phyloP scores from a whole-genome alignment of 2,797 vertebrate genomes.

The Phataginus tricuspis region DNA sequence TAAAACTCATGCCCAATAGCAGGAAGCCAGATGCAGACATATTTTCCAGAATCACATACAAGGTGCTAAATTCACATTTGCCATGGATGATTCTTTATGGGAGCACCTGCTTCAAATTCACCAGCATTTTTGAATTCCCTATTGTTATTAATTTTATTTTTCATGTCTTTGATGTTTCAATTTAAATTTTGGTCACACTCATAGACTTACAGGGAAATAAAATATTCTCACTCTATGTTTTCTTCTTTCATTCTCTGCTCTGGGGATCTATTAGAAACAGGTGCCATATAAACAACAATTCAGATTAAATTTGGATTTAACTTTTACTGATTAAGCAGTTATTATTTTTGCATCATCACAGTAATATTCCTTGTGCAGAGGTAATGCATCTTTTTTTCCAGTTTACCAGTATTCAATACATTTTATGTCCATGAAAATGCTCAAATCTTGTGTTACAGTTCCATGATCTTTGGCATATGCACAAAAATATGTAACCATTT shows the following conservation, averaged over 20 bases:
- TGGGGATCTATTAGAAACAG: conserved; percentile 48
- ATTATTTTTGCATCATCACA: not conserved
- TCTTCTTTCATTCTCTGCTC: conserved; percentile 27
- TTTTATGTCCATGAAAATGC: not conserved
- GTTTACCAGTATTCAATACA: not conserved
- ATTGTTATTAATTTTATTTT: conserved; percentile 50
- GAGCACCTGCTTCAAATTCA: conserved; percentile 16
- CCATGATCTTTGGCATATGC: not conserved
- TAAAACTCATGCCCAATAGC: not conserved
- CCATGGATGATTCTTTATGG: not conserved
- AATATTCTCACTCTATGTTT: not conserved
- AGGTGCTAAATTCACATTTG: conserved; percentile 6
- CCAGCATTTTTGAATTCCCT: conserved; percentile 26
- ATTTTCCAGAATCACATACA: conserved; percentile 42
- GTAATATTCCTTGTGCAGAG: not conserved
- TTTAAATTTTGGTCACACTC: not conserved
- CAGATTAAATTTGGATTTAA: conserved; percentile 24
- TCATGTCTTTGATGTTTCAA: conserved; percentile 30
- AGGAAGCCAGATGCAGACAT: conserved; percentile 20
- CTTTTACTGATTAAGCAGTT: not conserved
- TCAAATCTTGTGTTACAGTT: not conserved
- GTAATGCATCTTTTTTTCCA: not conserved
- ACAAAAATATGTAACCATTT: not conserved
- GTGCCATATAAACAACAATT: not conserved
- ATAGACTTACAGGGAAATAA: conserved; percentile 53